Conservation (phyloP, 2,888 invertebrate genomes). For the Dynastes hyllus region DNA sequence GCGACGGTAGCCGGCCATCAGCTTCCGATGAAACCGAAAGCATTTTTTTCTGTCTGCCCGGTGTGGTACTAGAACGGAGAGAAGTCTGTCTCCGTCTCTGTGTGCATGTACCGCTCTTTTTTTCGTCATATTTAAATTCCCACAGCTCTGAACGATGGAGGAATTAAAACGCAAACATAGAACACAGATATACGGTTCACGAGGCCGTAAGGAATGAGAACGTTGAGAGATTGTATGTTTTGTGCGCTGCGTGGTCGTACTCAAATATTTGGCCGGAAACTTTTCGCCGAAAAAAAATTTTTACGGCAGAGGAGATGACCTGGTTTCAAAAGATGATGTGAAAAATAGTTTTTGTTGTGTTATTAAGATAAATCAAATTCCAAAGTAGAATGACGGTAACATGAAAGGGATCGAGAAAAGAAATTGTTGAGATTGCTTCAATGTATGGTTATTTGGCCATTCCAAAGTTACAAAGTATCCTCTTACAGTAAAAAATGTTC, state of each 20-base stretch:
- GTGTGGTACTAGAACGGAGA: too few species aligned
- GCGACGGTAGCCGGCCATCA: conserved; percentile 2
- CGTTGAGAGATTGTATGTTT: not conserved
- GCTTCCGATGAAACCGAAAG: conserved; percentile 6
- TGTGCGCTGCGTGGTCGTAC: not conserved
- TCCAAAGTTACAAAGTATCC: too few species aligned
- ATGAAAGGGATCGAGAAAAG: too few species aligned
- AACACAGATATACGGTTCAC: conserved; percentile 1
- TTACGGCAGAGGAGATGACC: not conserved
- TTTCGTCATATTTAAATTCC: conserved; percentile 12
- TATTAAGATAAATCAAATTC: too few species aligned
- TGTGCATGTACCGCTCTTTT: not conserved
- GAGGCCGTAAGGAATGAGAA: not conserved
- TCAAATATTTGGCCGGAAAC: conserved; percentile 6
- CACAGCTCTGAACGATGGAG: not conserved
- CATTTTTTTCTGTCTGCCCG: not conserved
- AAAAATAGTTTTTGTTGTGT: too few species aligned
- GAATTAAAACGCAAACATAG: not conserved
- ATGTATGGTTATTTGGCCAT: too few species aligned
- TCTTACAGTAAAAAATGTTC: too few species aligned
- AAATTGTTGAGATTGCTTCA: too few species aligned
- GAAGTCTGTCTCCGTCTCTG: not conserved
- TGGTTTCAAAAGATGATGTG: too few species aligned
- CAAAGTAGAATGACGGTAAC: too few species aligned
- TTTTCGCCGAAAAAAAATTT: not conserved